Percentiles rank a stretch among this genome's conserved stretches.
Conservation (phyloP, 2,888 invertebrate species). For the Scaeva pyrastri region DNA sequence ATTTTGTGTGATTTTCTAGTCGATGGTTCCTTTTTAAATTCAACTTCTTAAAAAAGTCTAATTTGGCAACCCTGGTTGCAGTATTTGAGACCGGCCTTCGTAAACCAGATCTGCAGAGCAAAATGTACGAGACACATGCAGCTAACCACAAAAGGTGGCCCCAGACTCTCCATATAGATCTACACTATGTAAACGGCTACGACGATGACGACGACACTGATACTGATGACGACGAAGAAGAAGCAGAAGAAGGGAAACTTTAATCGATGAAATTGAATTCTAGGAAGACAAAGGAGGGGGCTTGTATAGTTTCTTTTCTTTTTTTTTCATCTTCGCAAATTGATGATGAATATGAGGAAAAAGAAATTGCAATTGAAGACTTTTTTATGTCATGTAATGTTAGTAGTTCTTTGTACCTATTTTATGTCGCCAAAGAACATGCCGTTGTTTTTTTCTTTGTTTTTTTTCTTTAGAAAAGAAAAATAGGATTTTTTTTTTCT, state of each 20-base stretch:
- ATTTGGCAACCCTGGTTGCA: background rate
- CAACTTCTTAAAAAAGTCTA: background rate
- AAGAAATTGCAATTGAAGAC: constrained; percentile 59
- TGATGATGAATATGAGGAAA: constrained; percentile 56
- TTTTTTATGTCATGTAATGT: background rate
- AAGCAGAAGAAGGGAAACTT: constrained; percentile 4
- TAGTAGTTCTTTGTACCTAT: too few species aligned
- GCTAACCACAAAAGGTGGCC: constrained; percentile 42
- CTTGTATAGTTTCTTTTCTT: background rate
- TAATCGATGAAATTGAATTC: constrained; percentile 60
- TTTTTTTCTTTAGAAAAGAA: background rate
- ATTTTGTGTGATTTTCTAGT: too few species aligned
- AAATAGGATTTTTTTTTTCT: background rate
- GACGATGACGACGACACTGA: constrained; percentile 7
- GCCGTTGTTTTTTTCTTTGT: too few species aligned
- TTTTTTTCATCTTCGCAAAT: constrained; percentile 37
- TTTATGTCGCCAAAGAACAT: too few species aligned
- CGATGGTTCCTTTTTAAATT: background rate
- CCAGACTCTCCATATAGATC: constrained; percentile 8
- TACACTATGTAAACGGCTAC: background rate
- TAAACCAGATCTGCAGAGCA: constrained; percentile 46
- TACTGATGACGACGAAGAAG: constrained; percentile 8
- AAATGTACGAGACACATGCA: constrained; percentile 48
- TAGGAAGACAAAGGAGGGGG: constrained; percentile 3
- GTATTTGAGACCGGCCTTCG: background rate